Conservation (phyloP, 2,113 vertebrate species). For the Lepisosteus oculatus region DNA sequence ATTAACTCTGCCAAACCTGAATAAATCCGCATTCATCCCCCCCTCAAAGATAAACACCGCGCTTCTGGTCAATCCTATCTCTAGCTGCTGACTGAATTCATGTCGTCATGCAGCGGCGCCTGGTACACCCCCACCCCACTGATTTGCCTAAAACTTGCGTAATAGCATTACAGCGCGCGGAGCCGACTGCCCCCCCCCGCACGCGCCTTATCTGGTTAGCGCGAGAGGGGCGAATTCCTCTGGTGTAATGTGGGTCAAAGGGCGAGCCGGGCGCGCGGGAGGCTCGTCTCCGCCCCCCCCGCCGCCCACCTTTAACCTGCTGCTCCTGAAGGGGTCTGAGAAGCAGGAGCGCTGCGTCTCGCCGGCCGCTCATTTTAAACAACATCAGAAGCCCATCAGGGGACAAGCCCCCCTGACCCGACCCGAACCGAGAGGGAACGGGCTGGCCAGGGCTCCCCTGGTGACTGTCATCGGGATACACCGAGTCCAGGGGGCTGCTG, state of each 20-base stretch:
- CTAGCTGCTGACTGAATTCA: slow-evolving; percentile 15
- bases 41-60: slow-evolving; percentile 22
- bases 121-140: background rate
- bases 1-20: slow-evolving; percentile 20
- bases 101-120: slow-evolving; percentile 25
- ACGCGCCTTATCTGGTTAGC: background rate
- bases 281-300: no score
- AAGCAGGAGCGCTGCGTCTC: no score
- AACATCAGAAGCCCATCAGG: no score
- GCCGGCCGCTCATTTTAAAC: no score
- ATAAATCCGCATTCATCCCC: slow-evolving; percentile 24
- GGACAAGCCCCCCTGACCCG: no score
- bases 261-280: background rate
- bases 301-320: no score
- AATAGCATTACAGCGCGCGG: slow-evolving; percentile 3
- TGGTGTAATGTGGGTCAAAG: slow-evolving; percentile 12
- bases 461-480: no score
- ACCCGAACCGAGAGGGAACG: no score
- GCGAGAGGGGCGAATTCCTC: slow-evolving; percentile 1
- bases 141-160: slow-evolving; percentile 20
- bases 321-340: no score
- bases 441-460: no score
- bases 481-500: no score
- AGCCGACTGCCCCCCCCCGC: background rate
- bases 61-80: slow-evolving; percentile 4